Evolutionary conservation across 2,113 vertebrate genomes (phyloP).

Genomic region (Crotalus helleri): DNA sequence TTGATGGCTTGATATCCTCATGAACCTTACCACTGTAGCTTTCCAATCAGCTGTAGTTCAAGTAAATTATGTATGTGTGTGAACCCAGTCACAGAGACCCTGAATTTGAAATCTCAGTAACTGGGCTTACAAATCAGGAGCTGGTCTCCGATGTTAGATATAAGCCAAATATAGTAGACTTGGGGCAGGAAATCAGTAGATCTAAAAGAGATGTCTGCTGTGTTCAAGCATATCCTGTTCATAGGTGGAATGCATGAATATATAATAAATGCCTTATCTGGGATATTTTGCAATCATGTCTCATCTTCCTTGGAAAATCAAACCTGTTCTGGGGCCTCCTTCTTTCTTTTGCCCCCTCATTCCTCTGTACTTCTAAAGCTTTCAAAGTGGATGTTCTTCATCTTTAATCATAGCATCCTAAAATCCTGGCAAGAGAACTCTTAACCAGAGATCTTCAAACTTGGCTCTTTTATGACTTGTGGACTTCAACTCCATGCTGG

Average conservation of each 20-base stretch:
- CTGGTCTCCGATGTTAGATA: neutral
- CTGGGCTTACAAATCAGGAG: neutral
- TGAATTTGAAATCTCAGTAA: neutral
- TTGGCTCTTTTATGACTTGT: no score
- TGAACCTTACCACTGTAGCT: neutral
- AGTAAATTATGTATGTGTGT: neutral
- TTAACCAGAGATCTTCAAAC: neutral
- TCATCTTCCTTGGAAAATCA: neutral
- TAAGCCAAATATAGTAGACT: neutral
- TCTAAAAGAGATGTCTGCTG: neutral
- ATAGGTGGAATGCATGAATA: neutral
- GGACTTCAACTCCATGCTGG: no score
- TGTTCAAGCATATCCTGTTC: neutral
- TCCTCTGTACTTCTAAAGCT: neutral
- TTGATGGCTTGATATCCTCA: neutral
- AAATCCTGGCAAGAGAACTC: neutral
- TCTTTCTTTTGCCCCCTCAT: rapidly evolving
- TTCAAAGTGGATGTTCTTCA: neutral
- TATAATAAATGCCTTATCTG: neutral
- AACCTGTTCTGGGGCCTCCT: neutral
- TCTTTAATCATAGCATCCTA: neutral
- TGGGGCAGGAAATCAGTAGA: neutral
- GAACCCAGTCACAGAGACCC: neutral
- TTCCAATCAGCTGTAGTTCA: neutral
- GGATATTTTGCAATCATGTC: neutral